phyloP scores from a whole-genome alignment of 2,888 invertebrate genomes.

The Argynnis bischoffii region DNA sequence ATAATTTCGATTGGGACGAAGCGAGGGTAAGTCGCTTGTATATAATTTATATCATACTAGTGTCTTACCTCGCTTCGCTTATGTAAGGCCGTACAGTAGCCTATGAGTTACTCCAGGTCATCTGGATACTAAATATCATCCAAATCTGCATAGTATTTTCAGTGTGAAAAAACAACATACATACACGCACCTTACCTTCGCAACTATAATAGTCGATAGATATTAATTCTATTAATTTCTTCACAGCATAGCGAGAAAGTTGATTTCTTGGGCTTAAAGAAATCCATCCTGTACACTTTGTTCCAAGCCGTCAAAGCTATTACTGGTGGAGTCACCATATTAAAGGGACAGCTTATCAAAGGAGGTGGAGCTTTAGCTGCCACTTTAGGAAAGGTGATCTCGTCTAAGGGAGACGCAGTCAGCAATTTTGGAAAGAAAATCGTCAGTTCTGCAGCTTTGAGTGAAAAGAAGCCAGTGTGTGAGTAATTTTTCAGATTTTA shows the following conservation, averaged over 20 bases:
- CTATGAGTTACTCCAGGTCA: no score
- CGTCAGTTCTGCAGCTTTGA: slow-evolving; percentile 87
- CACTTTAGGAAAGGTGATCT: slow-evolving; percentile 82
- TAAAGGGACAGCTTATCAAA: slow-evolving; percentile 94
- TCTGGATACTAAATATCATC: no score
- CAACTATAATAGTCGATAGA: no score
- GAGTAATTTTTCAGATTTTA: slow-evolving; percentile 42
- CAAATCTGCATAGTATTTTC: no score
- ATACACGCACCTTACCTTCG: no score
- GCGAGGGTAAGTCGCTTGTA: no score
- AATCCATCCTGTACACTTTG: slow-evolving; percentile 90
- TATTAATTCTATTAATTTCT: slow-evolving; percentile 9
- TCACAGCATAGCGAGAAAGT: slow-evolving; percentile 70
- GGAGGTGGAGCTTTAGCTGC: slow-evolving; percentile 86
- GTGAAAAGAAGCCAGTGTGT: slow-evolving; percentile 74
- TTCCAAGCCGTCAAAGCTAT: slow-evolving; percentile 94
- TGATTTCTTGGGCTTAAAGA: slow-evolving; percentile 90
- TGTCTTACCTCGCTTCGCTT: no score
- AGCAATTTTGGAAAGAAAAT: slow-evolving; percentile 90
- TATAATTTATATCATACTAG: no score
- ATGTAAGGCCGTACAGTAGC: no score
- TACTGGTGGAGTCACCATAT: slow-evolving; percentile 92
- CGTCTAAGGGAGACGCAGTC: slow-evolving; percentile 90
- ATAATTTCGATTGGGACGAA: no score
- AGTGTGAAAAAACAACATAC: no score